Evolutionary conservation across 2,797 vertebrate species (phyloP).

Genomic region (Bucorvus abyssinicus): DNA sequence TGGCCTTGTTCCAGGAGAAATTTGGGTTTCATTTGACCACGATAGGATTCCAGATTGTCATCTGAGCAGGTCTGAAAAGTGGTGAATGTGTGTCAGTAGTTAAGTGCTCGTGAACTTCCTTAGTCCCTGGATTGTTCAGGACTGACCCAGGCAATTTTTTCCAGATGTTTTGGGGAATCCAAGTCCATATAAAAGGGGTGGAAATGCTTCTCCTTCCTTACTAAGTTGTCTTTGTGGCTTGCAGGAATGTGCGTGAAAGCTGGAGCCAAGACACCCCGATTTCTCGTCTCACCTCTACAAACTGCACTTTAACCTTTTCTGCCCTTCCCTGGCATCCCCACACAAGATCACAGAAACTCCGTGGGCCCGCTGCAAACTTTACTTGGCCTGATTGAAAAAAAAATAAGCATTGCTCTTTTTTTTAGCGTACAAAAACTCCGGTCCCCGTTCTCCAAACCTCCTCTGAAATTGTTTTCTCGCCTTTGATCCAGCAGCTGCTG

Average conservation of each 20-base stretch:
- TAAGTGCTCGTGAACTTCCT: constrained; percentile 64
- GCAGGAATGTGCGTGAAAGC: constrained; percentile 62
- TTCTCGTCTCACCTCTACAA: constrained; percentile 59
- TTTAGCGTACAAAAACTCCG: background rate
- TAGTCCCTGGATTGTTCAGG: constrained; percentile 61
- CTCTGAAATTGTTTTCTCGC: constrained; percentile 10
- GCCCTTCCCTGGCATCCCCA: constrained; percentile 52
- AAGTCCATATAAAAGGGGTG: constrained; percentile 44
- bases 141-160: constrained; percentile 65
- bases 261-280: constrained; percentile 35
- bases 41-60: constrained; percentile 64
- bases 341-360: constrained; percentile 37
- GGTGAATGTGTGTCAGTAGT: constrained; percentile 61
- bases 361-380: constrained; percentile 9
- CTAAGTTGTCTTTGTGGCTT: constrained; percentile 61
- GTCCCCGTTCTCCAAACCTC: constrained; percentile 13
- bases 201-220: constrained; percentile 59
- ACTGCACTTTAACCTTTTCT: constrained; percentile 67
- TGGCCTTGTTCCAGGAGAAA: constrained; percentile 64
- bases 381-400: constrained; percentile 51
- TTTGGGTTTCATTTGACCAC: constrained; percentile 65
- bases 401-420: constrained; percentile 30
- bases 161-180: constrained; percentile 64
- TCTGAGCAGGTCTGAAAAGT: constrained; percentile 63
- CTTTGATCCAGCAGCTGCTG: constrained; percentile 56